Evolutionary conservation across 64 coral and sea anemone species (phyloP).

Genomic region (Acropora tenuis): DNA sequence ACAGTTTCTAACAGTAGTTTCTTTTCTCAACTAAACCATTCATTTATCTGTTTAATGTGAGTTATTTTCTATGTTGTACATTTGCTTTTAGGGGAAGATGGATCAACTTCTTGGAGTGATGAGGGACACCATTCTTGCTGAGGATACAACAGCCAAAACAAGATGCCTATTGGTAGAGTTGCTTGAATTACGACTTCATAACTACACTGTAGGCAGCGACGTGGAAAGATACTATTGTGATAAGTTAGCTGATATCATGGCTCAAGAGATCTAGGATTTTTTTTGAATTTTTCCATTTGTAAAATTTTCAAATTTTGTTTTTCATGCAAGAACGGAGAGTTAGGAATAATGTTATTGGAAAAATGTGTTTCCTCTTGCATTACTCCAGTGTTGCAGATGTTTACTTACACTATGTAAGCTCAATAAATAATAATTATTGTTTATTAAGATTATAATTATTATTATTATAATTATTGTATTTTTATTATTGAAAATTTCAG

Average conservation of each 20-base stretch:
- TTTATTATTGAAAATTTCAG: too few relatives aligned
- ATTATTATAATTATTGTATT: too few relatives aligned
- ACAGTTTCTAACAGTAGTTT: too few relatives aligned
- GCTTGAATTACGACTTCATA: conserved; percentile 28
- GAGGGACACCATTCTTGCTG: conserved; percentile 57
- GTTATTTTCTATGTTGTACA: not conserved
- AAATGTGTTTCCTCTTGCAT: too few relatives aligned
- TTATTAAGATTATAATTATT: too few relatives aligned
- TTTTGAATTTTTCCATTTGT: not conserved
- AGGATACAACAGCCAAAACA: conserved; percentile 33
- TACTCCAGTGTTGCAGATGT: too few relatives aligned
- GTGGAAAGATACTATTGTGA: conserved; percentile 46
- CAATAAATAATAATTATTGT: too few relatives aligned
- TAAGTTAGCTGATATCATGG: conserved; percentile 59
- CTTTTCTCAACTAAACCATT: too few relatives aligned
- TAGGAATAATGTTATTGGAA: too few relatives aligned
- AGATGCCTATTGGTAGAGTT: conserved; percentile 57
- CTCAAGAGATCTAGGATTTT: not conserved
- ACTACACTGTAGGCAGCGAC: conserved; percentile 3
- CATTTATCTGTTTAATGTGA: not conserved
- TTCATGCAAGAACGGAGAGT: too few relatives aligned
- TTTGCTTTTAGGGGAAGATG: conserved; percentile 31
- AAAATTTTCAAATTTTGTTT: not conserved
- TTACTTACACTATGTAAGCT: too few relatives aligned
- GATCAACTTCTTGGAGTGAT: conserved; percentile 43